Base-by-base conservation (phyloP, 2,797 vertebrate species). In the Pachyuromys duprasi region DNA sequence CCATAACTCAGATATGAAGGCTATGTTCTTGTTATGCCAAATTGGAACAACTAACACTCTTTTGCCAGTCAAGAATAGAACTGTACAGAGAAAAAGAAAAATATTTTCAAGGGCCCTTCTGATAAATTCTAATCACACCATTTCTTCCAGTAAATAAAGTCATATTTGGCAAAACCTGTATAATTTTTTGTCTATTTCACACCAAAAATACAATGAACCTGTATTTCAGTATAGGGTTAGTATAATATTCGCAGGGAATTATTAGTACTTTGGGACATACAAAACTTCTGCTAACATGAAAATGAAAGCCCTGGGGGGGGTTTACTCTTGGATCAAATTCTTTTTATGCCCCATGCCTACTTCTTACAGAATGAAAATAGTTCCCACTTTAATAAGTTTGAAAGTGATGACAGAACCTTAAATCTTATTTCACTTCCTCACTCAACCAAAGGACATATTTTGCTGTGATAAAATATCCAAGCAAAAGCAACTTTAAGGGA, bases 81-180 rank as follows among this genome's bases (percentile, higher is more conserved):
- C 3, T 96, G 26, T 84, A 13, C 86, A 55, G 62, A 88, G 36
- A 89, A 39, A 81, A 36, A 81, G 49, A 36, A 80, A 57, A 31
- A 75, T 49, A 92, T 86, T 93, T 63, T 42, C 62, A 33, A 76
- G 63, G 63, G 45, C 33, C 20, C 57, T 79, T 45, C 72, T 33
- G n/a, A 94, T 75, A 88, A 92, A 96, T 97, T 94, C 89, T 90
- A 93, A 87, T 95, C 84, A 90, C 96, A 90, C 97, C 69, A 86
- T 88, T 92, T 93, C 45, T 63, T 33, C 75, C 13, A 89, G 90
- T 93, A 96, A 96, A 92, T 97, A 97, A 96, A 91, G 81, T 96
- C 87, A 96, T 79, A 74, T 96, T 96, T 88, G 81, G 62, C 87
- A 94, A 39, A 91, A 49, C 62, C 91, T 90, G 24, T 92, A 93